Evolutionary conservation across 1,140 invertebrate genomes (phyloP), one percentile per base, ranked within the genome.

Genomic region (Tetramorium simillimum): DNA sequence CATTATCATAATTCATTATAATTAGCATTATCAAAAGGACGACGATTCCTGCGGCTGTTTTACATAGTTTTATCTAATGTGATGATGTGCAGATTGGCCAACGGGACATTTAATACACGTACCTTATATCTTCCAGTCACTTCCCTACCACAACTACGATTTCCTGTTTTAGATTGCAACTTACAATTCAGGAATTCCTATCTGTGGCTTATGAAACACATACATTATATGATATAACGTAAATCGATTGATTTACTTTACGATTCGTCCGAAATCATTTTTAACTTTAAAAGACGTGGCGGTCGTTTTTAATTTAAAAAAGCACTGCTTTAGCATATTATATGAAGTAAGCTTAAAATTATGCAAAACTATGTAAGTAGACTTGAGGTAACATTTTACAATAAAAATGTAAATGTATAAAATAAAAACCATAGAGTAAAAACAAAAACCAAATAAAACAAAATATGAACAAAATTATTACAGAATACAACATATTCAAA

Each of bases 11-110:
- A 73, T 60, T 33, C 18, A 70, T 21, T 73, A 21, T 73, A 73
- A 82, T 82, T 73, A 58, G 24, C 5, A 14, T 84, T 84, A 60
- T 84, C 40, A 14, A 37, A n/a, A 49, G 24, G 46, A 72, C 78
- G 76, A 78, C 60, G 49, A 60, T 28, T 82, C n/a, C 37, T 56
- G 56, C 18, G 24, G 1, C 3, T 10, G 37, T 58, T 73, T 73
- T 62, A 51, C 80, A 73, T 73, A 82, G 24, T 84, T 84, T 82
- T 82, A 82, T 82, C 67, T 73, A 82, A 56, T 24, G 51, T 46
- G 37, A 46, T 60, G 80, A 73, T 9, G 28, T 53, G 80, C 53
- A 56, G 80, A 73, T 73, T 82, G 69, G 67, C 51, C 24, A 58
- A n/a, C 21, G 16, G 37, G 18, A 40, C 69, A 73, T 75, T 75